phyloP scores from a whole-genome alignment of 1,140 invertebrate species.

The Microvelia longipes region DNA sequence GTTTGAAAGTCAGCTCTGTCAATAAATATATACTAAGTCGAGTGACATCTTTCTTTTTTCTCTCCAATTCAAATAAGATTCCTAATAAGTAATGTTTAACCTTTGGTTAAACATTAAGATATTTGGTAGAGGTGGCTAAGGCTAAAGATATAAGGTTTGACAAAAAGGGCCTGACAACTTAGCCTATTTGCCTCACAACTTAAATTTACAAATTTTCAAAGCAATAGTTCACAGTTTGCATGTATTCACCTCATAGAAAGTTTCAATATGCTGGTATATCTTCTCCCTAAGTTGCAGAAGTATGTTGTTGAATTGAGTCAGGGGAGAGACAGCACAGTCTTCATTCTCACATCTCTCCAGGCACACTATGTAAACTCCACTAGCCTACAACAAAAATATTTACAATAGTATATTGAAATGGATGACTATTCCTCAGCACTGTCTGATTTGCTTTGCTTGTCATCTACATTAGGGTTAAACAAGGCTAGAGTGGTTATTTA shows the following conservation, averaged over 20 bases:
- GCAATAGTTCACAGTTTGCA: background rate
- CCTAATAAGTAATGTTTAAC: too few relatives aligned
- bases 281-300: slow-evolving; percentile 48
- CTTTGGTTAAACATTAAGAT: background rate
- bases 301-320: slow-evolving; percentile 53
- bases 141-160: background rate
- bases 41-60: too few relatives aligned
- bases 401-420: background rate
- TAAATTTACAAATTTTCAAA: slow-evolving; percentile 9
- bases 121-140: background rate
- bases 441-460: too few relatives aligned
- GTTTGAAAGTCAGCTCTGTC: too few relatives aligned
- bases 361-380: background rate
- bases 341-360: slow-evolving; percentile 40
- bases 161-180: background rate
- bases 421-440: background rate
- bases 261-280: slow-evolving; percentile 46
- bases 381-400: background rate
- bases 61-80: too few relatives aligned
- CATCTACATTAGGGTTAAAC: background rate
- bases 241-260: slow-evolving; percentile 49
- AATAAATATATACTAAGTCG: too few relatives aligned
- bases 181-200: too few relatives aligned
- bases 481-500: background rate
- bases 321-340: slow-evolving; percentile 42